Evolutionary conservation across 1,140 invertebrate genomes (phyloP), one percentile per base, ranked within the genome.

Genomic region (Temnothorax longispinosus): DNA sequence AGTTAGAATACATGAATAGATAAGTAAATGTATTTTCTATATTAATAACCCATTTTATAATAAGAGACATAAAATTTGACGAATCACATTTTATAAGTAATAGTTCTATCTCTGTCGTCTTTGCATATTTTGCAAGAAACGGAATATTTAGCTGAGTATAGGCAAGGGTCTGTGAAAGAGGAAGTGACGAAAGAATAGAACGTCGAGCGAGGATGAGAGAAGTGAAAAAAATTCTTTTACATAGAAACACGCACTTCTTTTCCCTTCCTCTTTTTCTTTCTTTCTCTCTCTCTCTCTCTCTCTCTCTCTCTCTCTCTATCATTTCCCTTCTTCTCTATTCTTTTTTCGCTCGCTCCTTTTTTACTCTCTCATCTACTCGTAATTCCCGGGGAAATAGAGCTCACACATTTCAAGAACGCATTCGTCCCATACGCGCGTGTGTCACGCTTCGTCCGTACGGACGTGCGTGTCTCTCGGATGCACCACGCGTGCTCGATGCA

Each of bases 191-290:
- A 72, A 72, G 86, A 74, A 54, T 47, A 41, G 3, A 62, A 81
- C 72, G 74, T 56, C 35, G 71, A 82, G 85, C 64, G 69, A 81
- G 80, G 67, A 75, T 65, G 72, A 82, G 62, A 87, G 74, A 69
- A 77, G 62, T 54, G 67, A n/a, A 88, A 88, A 92, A 92, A 86
- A 74, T 85, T 91, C 91, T 93, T 93, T 93, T 90, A 90, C 86
- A 76, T 44, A 84, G 85, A 88, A 91, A 56, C 72, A 78, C 58
- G 85, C 86, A 56, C 62, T 80, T 35, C 60, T 64, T 67, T 74
- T 58, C 52, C 44, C 62, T 58, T 44, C 75, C 21, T 52, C 58
- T 75, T 58, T 75, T 52, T 60, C 47, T 77, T 67, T 85, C 71
- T 56, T 38, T 58, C 13, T 62, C 54, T 60, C 50, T 77, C 74